A percentile compares a stretch with the other conserved stretches of the same genome.
Conservation (phyloP, 2,113 vertebrate species). For the Camelus bactrianus region DNA sequence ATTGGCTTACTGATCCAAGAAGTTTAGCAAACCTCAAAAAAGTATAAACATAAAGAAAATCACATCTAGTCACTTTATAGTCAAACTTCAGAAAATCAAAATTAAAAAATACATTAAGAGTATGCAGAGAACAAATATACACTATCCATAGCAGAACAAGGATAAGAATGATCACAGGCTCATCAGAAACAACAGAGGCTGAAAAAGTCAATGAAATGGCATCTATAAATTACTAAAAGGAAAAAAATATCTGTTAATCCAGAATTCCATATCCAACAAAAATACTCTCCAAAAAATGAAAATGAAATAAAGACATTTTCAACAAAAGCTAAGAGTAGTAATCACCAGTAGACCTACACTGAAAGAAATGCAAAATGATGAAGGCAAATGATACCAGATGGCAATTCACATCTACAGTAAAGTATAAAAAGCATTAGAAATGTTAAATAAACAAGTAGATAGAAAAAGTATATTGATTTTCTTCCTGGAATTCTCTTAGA, state of each 20-base stretch:
- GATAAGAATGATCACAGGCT: not conserved
- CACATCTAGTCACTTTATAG: not conserved
- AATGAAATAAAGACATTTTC: not conserved
- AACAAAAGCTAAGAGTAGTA: slow-evolving; percentile 17
- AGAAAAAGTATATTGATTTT: not conserved
- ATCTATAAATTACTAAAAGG: not conserved
- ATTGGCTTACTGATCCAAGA: not conserved
- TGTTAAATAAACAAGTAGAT: not conserved
- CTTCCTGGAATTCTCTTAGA: not conserved
- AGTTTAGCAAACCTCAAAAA: not conserved
- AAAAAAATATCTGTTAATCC: not conserved
- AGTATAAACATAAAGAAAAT: not conserved
- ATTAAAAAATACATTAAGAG: not conserved
- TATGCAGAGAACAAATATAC: not conserved
- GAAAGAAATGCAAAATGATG: not conserved
- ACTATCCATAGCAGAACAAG: not conserved
- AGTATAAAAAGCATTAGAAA: not conserved
- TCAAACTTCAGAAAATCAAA: not conserved
- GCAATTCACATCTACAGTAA: not conserved
- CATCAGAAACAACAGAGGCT: not conserved
- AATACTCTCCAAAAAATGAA: slow-evolving; percentile 38
- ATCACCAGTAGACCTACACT: not conserved
- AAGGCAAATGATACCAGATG: not conserved
- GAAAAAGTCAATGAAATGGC: not conserved
- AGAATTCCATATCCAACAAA: not conserved